Conservation (phyloP, 2,113 vertebrate species). For the Hypocryptadius cinnamomeus region DNA sequence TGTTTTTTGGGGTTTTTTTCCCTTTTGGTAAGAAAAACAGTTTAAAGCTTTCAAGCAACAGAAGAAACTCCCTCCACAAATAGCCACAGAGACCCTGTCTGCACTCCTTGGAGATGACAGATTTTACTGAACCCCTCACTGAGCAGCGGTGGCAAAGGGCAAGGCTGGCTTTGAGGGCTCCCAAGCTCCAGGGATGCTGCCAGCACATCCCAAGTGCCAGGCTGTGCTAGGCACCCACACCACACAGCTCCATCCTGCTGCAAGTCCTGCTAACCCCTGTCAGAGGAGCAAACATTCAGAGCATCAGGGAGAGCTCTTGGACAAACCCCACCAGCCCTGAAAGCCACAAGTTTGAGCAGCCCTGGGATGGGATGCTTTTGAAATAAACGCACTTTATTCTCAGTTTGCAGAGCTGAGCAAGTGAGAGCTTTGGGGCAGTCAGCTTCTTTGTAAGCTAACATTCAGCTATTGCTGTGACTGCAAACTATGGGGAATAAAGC, state of each 20-base stretch:
- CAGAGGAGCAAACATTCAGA: not conserved
- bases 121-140: not conserved
- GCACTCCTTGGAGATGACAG: not conserved
- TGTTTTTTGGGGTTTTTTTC: not conserved
- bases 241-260: not conserved
- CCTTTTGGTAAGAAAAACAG: not conserved
- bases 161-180: not conserved
- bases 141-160: not conserved
- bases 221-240: not conserved
- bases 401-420: not conserved
- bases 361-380: not conserved
- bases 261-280: not conserved
- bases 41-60: slow-evolving; percentile 9
- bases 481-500: not conserved
- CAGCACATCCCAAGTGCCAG: not conserved
- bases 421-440: not conserved
- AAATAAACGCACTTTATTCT: not conserved
- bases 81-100: not conserved
- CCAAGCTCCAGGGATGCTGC: not conserved
- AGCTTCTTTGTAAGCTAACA: not conserved
- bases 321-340: not conserved
- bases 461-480: not conserved
- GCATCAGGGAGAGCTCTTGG: not conserved
- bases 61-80: not conserved
- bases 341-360: not conserved